phyloP scores from a whole-genome alignment of 2,888 invertebrate genomes.

The Drosophila birchii region DNA sequence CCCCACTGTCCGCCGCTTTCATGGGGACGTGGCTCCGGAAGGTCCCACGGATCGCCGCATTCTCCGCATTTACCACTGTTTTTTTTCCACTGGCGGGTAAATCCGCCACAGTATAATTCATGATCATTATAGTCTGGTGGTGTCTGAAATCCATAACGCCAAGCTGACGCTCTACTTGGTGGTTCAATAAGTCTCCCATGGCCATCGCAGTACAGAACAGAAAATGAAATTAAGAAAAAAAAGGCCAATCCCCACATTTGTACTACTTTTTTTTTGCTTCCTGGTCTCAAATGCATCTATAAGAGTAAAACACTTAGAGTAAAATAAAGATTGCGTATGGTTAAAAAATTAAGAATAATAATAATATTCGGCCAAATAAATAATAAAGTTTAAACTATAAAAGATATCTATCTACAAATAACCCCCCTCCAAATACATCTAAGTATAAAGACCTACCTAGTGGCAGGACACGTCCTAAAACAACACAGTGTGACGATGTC shows the following conservation, averaged over 20 bases:
- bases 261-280: background rate
- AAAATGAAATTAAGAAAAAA: slow-evolving; percentile 4
- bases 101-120: slow-evolving; percentile 94
- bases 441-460: too few relatives aligned
- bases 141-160: slow-evolving; percentile 95
- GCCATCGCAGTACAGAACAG: slow-evolving; percentile 62
- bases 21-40: slow-evolving; percentile 89
- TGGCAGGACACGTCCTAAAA: too few relatives aligned
- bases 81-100: slow-evolving; percentile 91
- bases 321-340: background rate
- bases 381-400: too few relatives aligned
- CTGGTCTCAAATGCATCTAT: background rate
- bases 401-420: too few relatives aligned
- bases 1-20: slow-evolving; percentile 94
- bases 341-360: too few relatives aligned
- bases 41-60: slow-evolving; percentile 94
- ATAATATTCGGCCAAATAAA: too few relatives aligned
- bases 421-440: too few relatives aligned
- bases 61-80: slow-evolving; percentile 94
- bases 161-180: slow-evolving; percentile 93
- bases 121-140: slow-evolving; percentile 96
- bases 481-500: too few relatives aligned
- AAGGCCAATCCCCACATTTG: background rate
- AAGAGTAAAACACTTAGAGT: too few relatives aligned
- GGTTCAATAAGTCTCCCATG: slow-evolving; percentile 88